Evolutionary conservation across 1,140 invertebrate species (phyloP).

Genomic region (Littorina saxatilis): DNA sequence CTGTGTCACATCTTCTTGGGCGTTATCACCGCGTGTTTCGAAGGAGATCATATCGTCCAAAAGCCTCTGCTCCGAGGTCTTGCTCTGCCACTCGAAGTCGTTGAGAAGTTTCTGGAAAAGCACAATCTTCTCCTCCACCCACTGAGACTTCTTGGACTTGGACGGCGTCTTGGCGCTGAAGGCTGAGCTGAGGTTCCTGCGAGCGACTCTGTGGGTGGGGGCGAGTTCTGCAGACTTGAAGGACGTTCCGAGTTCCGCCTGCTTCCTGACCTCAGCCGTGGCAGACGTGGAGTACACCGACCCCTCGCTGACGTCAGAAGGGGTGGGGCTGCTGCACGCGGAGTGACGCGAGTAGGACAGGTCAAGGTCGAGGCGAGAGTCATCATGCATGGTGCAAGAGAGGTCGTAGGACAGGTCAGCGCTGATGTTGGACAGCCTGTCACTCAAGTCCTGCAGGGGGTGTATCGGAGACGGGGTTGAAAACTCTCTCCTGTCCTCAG

Average conservation of each 20-base stretch:
- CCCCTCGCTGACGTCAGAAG: slow-evolving; percentile 40
- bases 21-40: not conserved
- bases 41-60: slow-evolving; percentile 7
- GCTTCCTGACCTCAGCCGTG: slow-evolving; percentile 37
- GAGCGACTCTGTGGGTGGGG: not conserved
- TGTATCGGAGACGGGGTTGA: not conserved
- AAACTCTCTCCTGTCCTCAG: not conserved
- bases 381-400: not conserved
- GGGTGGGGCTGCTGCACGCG: slow-evolving; percentile 30
- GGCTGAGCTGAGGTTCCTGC: not conserved
- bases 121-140: slow-evolving; percentile 2
- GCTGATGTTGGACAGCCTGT: slow-evolving; percentile 19
- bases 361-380: not conserved
- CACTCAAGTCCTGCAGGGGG: slow-evolving; percentile 22
- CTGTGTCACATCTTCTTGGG: not conserved
- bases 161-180: not conserved
- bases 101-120: slow-evolving; percentile 1
- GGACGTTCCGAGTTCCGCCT: not conserved
- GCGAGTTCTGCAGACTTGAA: not conserved
- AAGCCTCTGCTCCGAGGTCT: not conserved
- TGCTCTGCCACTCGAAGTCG: not conserved
- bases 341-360: slow-evolving; percentile 24
- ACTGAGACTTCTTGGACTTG: not conserved
- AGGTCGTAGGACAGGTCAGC: not conserved
- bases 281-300: slow-evolving; percentile 38